These are phyloP conservation scores for Pegea sp. DNA, from an alignment of 23 tunicate species.

Conservation along the genomic window DNA sequence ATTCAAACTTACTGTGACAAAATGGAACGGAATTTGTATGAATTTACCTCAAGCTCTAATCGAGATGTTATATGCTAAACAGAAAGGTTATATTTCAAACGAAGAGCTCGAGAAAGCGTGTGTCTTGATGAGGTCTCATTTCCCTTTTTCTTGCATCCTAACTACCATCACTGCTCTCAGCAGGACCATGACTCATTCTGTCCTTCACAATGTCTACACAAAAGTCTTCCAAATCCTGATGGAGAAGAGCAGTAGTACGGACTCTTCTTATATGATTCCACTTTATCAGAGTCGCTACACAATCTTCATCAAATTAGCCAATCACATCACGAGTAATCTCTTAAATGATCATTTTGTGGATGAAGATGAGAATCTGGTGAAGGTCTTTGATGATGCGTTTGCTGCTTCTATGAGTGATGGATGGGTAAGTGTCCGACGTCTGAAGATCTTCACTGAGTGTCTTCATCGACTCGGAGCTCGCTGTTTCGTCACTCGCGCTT, in stretches of 20 bases:
- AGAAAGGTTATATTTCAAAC: conserved; percentile 15
- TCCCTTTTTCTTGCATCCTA: conserved; percentile 24
- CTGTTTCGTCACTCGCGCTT: conserved; percentile 17
- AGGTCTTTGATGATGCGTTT: conserved; percentile 5
- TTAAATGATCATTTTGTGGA: conserved; percentile 12
- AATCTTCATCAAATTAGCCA: conserved; percentile 4
- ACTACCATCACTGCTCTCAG: conserved; percentile 14
- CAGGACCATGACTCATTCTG: conserved; percentile 9
- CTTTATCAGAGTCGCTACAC: conserved; percentile 11
- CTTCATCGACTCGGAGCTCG: conserved; percentile 9
- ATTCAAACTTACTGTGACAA: conserved; percentile 8
- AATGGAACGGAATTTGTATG: conserved; percentile 50
- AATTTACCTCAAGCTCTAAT: conserved; percentile 56
- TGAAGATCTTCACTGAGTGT: conserved; percentile 6
- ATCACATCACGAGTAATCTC: no score
- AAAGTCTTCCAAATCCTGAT: conserved; percentile 8
- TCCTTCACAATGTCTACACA: conserved; percentile 3
- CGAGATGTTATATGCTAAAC: conserved; percentile 39
- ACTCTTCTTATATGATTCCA: no score
- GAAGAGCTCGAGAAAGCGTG: conserved; percentile 24
- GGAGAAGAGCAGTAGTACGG: conserved; percentile 6
- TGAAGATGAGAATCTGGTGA: no score
- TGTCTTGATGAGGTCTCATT: conserved; percentile 14
- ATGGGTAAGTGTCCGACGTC: conserved; percentile 9
- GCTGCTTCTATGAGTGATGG: conserved; percentile 5